These are phyloP conservation scores for Gambusia yucatana DNA, from an alignment of 2,797 vertebrate species.

Conservation along the genomic window DNA sequence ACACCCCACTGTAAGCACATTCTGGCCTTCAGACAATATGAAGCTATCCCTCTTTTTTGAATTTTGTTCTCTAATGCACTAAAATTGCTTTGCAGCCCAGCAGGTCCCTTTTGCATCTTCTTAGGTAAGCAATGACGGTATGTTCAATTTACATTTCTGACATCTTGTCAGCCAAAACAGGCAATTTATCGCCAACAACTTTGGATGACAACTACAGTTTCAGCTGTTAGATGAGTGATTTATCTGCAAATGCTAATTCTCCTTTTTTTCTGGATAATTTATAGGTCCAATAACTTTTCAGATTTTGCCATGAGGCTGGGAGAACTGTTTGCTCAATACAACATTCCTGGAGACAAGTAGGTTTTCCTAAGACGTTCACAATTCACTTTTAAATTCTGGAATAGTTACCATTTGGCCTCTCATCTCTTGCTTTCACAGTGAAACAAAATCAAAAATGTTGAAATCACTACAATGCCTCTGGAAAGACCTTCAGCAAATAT, in stretches of 20 bases:
- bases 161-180: background rate
- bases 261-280: background rate
- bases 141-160: background rate
- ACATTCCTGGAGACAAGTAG: constrained; percentile 85
- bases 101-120: constrained; percentile 77
- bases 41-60: background rate
- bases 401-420: background rate
- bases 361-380: background rate
- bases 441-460: constrained; percentile 82
- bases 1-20: constrained; percentile 79
- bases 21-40: background rate
- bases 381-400: background rate
- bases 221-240: background rate
- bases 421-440: constrained; percentile 61
- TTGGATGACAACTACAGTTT: background rate
- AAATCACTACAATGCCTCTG: constrained; percentile 79
- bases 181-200: background rate
- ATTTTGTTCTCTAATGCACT: constrained; percentile 8
- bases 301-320: constrained; percentile 82
- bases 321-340: constrained; percentile 79
- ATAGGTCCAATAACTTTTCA: constrained; percentile 82
- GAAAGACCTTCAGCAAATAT: constrained; percentile 83
- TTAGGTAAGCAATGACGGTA: constrained; percentile 78
- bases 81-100: constrained; percentile 76
- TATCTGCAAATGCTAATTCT: constrained; percentile 1